phyloP scores from a whole-genome alignment of 2,113 vertebrate species.

The Strigops habroptila region DNA sequence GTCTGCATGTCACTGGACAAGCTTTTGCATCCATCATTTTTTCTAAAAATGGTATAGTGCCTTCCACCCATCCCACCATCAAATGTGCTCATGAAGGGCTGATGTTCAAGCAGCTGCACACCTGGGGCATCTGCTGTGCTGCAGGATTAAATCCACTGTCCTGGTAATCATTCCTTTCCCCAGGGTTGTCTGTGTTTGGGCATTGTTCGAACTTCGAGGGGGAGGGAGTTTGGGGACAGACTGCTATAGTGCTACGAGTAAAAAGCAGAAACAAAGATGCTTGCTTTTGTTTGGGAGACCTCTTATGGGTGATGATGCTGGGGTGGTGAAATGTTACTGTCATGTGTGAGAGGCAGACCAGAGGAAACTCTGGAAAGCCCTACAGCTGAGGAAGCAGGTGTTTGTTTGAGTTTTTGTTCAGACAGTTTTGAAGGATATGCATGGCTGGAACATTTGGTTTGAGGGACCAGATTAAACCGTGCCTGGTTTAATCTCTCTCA shows the following conservation, averaged over 20 bases:
- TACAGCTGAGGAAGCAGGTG: not conserved
- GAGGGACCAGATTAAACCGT: not conserved
- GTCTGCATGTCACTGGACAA: fast-evolving
- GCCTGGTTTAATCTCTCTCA: not conserved
- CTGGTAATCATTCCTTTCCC: not conserved
- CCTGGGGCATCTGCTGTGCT: not conserved
- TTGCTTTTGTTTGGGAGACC: not conserved
- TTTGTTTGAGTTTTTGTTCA: not conserved
- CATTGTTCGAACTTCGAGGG: fast-evolving
- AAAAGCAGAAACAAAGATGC: not conserved
- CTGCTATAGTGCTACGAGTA: not conserved
- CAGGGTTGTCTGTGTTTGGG: not conserved
- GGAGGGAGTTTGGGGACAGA: not conserved
- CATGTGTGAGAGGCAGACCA: not conserved
- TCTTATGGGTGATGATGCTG: not conserved
- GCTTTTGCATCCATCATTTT: not conserved
- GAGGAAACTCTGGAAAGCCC: not conserved
- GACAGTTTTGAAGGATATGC: not conserved
- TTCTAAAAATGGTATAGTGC: not conserved
- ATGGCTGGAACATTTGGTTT: not conserved
- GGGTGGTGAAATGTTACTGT: fast-evolving
- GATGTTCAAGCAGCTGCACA: not conserved
- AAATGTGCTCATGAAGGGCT: fast-evolving
- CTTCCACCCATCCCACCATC: not conserved
- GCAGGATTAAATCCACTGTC: not conserved